Conservation (phyloP, 1,140 invertebrate species). For the Camponotus pennsylvanicus region DNA sequence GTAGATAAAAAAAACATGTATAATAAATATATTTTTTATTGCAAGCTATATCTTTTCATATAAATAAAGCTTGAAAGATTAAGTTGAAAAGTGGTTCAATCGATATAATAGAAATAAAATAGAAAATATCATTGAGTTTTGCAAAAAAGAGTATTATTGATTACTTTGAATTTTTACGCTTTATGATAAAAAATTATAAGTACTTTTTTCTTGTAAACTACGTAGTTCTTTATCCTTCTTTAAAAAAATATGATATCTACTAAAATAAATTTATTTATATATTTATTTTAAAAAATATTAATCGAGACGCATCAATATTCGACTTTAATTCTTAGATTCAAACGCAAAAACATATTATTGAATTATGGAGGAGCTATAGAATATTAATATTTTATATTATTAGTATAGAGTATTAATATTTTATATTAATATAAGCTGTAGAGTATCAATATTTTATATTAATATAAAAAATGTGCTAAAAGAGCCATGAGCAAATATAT, state of each 20-base stretch:
- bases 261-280: not conserved
- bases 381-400: not conserved
- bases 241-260: not conserved
- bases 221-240: too few relatives aligned
- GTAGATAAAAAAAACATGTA: too few relatives aligned
- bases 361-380: not conserved
- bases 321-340: not conserved
- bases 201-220: too few relatives aligned
- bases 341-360: not conserved
- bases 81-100: not conserved
- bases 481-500: not conserved
- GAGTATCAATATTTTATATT: too few relatives aligned
- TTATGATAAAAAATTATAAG: too few relatives aligned
- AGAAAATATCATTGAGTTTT: not conserved
- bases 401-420: too few relatives aligned
- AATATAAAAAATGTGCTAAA: not conserved
- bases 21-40: not conserved
- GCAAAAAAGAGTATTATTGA: not conserved
- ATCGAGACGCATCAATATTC: too few relatives aligned
- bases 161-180: not conserved
- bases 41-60: not conserved
- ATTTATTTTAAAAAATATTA: slow-evolving; percentile 6
- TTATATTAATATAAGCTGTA: too few relatives aligned
- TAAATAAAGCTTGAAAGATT: not conserved
- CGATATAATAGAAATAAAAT: not conserved